Conservation (phyloP, 2,888 invertebrate species). For the Papilio elwesi region DNA sequence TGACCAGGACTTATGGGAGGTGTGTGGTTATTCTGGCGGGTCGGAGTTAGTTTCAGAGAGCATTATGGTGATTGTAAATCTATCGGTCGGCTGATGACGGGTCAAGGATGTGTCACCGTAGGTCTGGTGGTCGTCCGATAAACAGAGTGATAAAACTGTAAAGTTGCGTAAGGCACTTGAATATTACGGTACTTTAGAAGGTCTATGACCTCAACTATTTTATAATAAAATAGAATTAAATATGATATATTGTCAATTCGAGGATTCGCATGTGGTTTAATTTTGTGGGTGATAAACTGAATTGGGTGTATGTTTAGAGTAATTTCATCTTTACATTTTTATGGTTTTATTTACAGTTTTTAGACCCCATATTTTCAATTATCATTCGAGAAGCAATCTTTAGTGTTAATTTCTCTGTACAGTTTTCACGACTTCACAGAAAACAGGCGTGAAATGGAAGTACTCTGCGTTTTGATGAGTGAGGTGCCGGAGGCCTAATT, state of each 20-base stretch:
- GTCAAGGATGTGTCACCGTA: conserved; percentile 59
- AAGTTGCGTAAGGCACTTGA: conserved; percentile 26
- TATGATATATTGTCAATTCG: not conserved
- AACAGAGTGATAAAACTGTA: conserved; percentile 44
- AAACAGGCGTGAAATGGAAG: no score
- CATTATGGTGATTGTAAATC: conserved; percentile 76
- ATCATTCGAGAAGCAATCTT: no score
- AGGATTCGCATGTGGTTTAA: not conserved
- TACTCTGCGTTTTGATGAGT: no score
- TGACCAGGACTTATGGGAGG: not conserved
- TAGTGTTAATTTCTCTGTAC: no score
- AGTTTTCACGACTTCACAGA: no score
- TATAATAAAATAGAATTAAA: conserved; percentile 10
- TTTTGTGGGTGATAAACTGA: no score
- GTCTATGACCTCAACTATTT: conserved; percentile 1
- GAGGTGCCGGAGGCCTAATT: no score
- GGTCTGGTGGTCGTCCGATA: conserved; percentile 39
- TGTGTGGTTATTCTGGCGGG: conserved; percentile 43
- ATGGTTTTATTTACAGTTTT: no score
- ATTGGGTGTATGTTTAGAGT: no score
- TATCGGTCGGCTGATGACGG: conserved; percentile 73
- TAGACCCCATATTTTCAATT: no score
- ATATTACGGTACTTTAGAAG: conserved; percentile 22
- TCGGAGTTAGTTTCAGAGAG: conserved; percentile 71
- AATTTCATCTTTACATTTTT: no score